A percentile compares a stretch with the other conserved stretches of the same genome.
phyloP scores from a whole-genome alignment of 2,113 vertebrate genomes.

The Rhea americana region DNA sequence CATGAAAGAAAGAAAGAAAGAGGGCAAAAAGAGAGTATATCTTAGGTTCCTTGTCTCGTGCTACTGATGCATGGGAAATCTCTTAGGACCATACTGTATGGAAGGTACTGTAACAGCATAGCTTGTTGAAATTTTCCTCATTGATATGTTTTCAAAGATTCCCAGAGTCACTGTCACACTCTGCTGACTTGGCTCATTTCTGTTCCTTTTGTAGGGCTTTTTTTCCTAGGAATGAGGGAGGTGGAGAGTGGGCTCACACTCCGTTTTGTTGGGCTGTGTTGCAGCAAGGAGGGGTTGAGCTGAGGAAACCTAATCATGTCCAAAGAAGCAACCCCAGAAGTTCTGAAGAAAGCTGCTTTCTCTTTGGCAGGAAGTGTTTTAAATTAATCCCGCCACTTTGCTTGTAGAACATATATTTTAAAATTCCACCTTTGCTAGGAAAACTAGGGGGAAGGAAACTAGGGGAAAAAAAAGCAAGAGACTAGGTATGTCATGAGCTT shows the following conservation, averaged over 20 bases:
- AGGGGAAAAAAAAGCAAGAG: rapidly evolving
- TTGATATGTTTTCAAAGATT: background rate
- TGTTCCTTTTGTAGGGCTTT: background rate
- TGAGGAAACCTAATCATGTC: background rate
- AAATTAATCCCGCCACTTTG: background rate
- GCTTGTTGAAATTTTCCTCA: background rate
- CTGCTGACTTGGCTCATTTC: background rate
- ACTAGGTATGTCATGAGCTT: background rate
- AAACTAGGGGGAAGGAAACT: rapidly evolving
- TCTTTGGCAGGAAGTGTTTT: background rate
- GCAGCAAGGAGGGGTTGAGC: background rate
- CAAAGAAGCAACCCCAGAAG: background rate
- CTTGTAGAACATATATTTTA: background rate
- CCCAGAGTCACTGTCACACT: background rate
- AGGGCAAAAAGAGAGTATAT: background rate
- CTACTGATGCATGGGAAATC: background rate
- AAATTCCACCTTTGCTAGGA: background rate
- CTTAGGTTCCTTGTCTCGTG: background rate
- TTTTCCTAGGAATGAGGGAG: background rate
- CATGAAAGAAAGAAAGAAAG: background rate
- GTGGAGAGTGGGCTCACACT: background rate
- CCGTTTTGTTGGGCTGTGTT: background rate
- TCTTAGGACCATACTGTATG: background rate
- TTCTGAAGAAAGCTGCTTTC: background rate
- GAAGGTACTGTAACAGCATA: background rate